Evolutionary conservation across 2,888 invertebrate species (phyloP), one percentile per base, ranked within the genome.

Genomic region (Biston stratarius): DNA sequence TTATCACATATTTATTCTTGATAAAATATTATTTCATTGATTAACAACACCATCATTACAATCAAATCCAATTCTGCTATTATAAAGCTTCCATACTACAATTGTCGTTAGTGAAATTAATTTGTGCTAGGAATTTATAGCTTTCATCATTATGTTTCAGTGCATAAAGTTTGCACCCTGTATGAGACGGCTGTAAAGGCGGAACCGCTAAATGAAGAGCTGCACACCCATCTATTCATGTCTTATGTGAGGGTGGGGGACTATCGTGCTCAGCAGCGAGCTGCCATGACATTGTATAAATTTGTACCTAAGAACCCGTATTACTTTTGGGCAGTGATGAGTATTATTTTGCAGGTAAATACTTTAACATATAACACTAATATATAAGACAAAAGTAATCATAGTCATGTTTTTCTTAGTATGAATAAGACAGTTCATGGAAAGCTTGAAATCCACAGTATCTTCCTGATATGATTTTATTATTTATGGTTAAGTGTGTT

Each of bases 261-360:
- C 90, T 98, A 97, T 84, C 97, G 97, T 83, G 95, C 97, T 9
- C 99, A 99, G 87, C 98, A 99, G 83, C 95, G 97, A 72, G 96
- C 97, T 0, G 99, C 99, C 0, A 95, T 99, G 95, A 95, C 96
- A 11, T 94, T 99, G 44, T 99, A 98, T 91, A 99, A 98, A 94
- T 94, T 97, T 64, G 97, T 97, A 80, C 97, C 98, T 3, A 99
- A 99, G 87, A 98, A 98, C 87, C 99, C 99, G 0, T 99, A 99
- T 86, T 99, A 99, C 86, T 99, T 98, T 87, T 99, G 99, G 99
- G 97, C 98, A 24, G 97, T 99, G 10, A 99, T 99, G 97, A 99
- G 99, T 85, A 96, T 98, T 76, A 96, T 99, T 33, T 95, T 99
- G 94, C 99, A 99, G 95, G 98, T 97, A 79, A 75, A 74, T 74